These are phyloP conservation scores for Temnothorax nylanderi DNA, from an alignment of 1,140 invertebrate genomes.

Conservation along the genomic window DNA sequence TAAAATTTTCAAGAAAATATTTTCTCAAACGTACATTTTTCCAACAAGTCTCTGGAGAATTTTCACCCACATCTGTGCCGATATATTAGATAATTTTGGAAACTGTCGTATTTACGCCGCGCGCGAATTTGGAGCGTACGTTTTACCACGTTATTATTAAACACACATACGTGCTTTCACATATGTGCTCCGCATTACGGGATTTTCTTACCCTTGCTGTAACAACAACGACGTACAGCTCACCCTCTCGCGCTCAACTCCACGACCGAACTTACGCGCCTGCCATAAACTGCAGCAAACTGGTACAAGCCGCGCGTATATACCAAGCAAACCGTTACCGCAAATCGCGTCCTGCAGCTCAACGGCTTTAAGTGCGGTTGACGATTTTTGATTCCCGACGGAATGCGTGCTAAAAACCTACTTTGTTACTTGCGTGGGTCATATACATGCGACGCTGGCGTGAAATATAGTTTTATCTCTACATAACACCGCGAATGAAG, in stretches of 20 bases:
- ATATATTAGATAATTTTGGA: not conserved
- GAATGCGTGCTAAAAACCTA: slow-evolving; percentile 6
- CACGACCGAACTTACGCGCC: not conserved
- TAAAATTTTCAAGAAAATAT: not conserved
- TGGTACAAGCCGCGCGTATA: slow-evolving; percentile 8
- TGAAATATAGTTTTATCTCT: slow-evolving; percentile 18
- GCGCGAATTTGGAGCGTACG: not conserved
- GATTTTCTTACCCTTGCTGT: slow-evolving; percentile 27
- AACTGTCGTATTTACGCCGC: slow-evolving; percentile 11
- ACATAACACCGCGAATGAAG: not conserved
- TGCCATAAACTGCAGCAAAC: slow-evolving; percentile 51
- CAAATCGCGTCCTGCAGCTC: slow-evolving; percentile 40
- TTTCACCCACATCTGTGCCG: not conserved
- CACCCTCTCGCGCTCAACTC: not conserved
- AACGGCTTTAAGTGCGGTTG: not conserved
- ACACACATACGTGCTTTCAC: not conserved
- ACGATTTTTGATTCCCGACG: slow-evolving; percentile 26
- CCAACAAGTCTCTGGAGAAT: not conserved
- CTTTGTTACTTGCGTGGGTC: not conserved
- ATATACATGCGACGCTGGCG: not conserved
- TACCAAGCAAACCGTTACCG: not conserved
- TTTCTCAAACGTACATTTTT: not conserved
- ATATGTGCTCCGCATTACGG: not conserved
- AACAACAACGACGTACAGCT: not conserved
- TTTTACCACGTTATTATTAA: not conserved